Conservation (phyloP, 2,113 vertebrate species). For the Axis porcinus region DNA sequence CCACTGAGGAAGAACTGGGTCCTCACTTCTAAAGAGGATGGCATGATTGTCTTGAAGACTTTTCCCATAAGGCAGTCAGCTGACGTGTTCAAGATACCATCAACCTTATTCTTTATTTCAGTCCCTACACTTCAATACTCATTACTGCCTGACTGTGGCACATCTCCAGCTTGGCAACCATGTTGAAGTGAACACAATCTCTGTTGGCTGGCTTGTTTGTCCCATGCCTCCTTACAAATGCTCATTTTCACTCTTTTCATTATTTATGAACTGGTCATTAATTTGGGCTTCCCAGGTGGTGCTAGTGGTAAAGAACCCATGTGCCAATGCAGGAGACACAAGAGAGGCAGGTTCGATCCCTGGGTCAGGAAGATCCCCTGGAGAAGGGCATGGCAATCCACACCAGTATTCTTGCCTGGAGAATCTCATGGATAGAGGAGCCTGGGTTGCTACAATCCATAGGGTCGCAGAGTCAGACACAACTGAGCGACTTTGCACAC, state of each 20-base stretch:
- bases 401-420: neutral
- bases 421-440: neutral
- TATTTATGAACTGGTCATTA: neutral
- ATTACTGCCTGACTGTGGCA: neutral
- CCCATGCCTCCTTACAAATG: neutral
- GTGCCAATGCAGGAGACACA: neutral
- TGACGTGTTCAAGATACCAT: neutral
- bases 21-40: neutral
- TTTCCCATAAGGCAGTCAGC: neutral
- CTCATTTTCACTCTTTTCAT: neutral
- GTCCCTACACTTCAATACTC: neutral
- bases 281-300: neutral
- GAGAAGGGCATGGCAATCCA: neutral
- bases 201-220: neutral
- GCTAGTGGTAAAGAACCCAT: neutral
- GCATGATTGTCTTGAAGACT: neutral
- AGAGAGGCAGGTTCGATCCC: neutral
- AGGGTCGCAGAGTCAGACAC: neutral
- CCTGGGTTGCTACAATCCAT: neutral
- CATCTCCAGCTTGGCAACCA: neutral
- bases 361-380: neutral
- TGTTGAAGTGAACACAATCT: neutral
- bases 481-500: neutral
- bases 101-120: neutral
- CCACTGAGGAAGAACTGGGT: neutral